A percentile compares a stretch with the other conserved stretches of the same genome.
Evolutionary conservation across 1,140 invertebrate genomes (phyloP).

Genomic region (Drosophila saltans): DNA sequence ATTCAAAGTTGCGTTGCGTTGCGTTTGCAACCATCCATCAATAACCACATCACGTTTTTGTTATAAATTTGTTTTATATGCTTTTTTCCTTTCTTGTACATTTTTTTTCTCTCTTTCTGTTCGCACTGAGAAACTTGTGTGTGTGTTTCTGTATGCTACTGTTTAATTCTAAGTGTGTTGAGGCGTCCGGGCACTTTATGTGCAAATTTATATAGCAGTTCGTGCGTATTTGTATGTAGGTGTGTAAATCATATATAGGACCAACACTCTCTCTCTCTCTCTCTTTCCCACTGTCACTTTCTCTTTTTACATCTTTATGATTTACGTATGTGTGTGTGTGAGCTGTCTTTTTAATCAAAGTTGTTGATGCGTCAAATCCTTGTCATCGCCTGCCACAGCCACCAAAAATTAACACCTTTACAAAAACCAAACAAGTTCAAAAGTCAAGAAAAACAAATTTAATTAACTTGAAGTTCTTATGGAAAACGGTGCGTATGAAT

Average conservation of each 20-base stretch:
- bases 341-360: conserved; percentile 49
- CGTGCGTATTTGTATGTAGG: conserved; percentile 32
- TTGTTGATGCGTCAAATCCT: conserved; percentile 46
- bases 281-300: not conserved
- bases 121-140: not conserved
- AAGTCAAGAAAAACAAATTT: conserved; percentile 64
- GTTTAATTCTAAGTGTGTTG: conserved; percentile 31
- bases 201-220: conserved; percentile 55
- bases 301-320: not conserved
- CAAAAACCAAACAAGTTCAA: conserved; percentile 30
- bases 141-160: conserved; percentile 15
- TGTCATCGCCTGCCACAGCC: conserved; percentile 42
- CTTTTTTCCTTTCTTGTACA: conserved; percentile 38
- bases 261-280: not conserved
- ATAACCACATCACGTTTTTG: conserved; percentile 77
- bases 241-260: conserved; percentile 46
- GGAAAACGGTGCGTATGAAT: conserved; percentile 9
- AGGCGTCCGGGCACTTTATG: conserved; percentile 50
- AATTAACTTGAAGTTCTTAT: conserved; percentile 4
- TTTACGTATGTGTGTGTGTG: conserved; percentile 4
- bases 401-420: conserved; percentile 54
- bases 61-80: conserved; percentile 80
- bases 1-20: conserved; percentile 18
- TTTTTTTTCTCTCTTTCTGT: not conserved
- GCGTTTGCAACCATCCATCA: conserved; percentile 60